These are phyloP conservation scores for Austrolebias charrua DNA, from an alignment of 2,797 vertebrate species.

Conservation along the genomic window DNA sequence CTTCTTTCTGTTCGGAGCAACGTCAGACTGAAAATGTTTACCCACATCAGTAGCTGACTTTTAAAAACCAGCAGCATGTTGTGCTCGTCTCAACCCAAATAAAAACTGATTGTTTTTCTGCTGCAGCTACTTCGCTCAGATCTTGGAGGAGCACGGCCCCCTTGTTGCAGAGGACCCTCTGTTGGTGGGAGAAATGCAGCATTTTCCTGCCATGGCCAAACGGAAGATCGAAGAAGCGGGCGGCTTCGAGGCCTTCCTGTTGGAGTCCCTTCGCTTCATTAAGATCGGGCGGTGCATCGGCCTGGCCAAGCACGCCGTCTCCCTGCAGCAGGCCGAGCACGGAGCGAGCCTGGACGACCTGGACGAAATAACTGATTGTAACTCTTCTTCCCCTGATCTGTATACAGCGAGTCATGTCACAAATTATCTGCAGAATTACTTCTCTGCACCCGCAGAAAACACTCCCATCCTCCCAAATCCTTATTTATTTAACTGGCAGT, in stretches of 20 bases:
- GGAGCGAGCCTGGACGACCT: slow-evolving; percentile 47
- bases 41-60: too few species aligned
- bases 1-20: too few species aligned
- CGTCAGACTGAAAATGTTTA: too few species aligned
- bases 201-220: slow-evolving; percentile 83
- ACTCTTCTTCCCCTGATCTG: slow-evolving; percentile 76
- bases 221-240: slow-evolving; percentile 80
- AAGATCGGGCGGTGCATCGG: slow-evolving; percentile 77
- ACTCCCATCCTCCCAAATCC: slow-evolving; percentile 47
- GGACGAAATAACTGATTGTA: slow-evolving; percentile 44
- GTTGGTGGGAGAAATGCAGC: slow-evolving; percentile 82
- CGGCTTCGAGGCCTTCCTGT: slow-evolving; percentile 84
- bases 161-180: slow-evolving; percentile 81
- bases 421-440: not conserved
- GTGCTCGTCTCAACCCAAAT: too few species aligned
- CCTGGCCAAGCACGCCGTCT: slow-evolving; percentile 71
- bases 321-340: slow-evolving; percentile 59
- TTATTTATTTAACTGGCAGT: not conserved
- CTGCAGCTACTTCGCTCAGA: slow-evolving; percentile 88
- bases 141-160: slow-evolving; percentile 88
- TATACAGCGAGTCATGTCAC: slow-evolving; percentile 23
- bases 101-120: not conserved
- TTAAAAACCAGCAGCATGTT: too few species aligned
- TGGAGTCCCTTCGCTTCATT: slow-evolving; percentile 82
- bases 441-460: not conserved